A percentile compares a stretch with the other conserved stretches of the same genome.
These are phyloP conservation scores for Pteropus rufus DNA, from an alignment of 2,797 vertebrate species.

Conservation along the genomic window DNA sequence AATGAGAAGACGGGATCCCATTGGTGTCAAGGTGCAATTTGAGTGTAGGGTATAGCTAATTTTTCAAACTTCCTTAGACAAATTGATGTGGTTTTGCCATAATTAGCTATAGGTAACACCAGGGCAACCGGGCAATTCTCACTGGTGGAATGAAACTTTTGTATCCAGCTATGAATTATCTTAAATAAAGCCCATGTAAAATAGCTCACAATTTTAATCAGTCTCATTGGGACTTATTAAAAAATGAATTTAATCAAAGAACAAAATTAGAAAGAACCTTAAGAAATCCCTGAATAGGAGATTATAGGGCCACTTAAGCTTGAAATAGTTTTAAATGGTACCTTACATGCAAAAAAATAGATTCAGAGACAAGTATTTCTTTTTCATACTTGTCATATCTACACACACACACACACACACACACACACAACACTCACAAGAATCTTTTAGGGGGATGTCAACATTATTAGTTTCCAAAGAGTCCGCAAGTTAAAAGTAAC, in stretches of 20 bases:
- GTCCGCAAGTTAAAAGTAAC: not conserved
- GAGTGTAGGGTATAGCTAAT: not conserved
- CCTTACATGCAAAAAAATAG: not conserved
- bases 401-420: not conserved
- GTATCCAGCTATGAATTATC: slow-evolving; percentile 39
- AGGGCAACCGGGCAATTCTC: slow-evolving; percentile 42
- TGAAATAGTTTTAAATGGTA: slow-evolving; percentile 39
- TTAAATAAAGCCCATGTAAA: slow-evolving; percentile 26
- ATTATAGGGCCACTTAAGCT: slow-evolving; percentile 38
- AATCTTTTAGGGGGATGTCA: not conserved
- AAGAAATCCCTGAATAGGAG: slow-evolving; percentile 16
- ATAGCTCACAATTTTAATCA: slow-evolving; percentile 60
- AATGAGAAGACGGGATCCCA: not conserved
- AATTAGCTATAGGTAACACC: slow-evolving; percentile 45
- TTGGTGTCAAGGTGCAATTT: not conserved
- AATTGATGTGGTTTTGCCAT: slow-evolving; percentile 25
- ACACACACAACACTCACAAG: not conserved
- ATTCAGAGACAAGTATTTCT: not conserved
- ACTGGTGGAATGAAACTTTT: slow-evolving; percentile 48
- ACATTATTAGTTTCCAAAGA: not conserved
- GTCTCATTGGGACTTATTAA: slow-evolving; percentile 66
- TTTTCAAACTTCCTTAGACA: slow-evolving; percentile 20
- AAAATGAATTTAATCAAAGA: slow-evolving; percentile 53
- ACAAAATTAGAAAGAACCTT: slow-evolving; percentile 48
- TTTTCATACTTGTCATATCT: not conserved